Percentiles rank a stretch among this genome's conserved stretches.
Conservation (phyloP, 2,888 invertebrate genomes). For the Calameuta filiformis region DNA sequence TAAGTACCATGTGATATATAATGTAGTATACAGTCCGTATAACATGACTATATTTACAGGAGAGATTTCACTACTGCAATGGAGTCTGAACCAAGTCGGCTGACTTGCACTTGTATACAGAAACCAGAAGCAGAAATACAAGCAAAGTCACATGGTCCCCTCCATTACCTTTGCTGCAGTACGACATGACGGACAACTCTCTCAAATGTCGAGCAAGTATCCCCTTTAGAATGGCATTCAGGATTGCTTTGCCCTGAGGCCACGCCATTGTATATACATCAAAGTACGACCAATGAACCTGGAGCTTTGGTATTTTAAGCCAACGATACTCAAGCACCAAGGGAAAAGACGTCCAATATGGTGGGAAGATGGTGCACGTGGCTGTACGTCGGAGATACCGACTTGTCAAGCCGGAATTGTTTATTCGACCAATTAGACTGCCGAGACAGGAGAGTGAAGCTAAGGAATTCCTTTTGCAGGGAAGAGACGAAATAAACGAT, state of each 20-base stretch:
- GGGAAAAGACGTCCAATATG: not conserved
- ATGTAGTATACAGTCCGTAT: not conserved
- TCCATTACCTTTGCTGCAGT: not conserved
- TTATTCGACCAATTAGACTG: slow-evolving; percentile 18
- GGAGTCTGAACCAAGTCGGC: not conserved
- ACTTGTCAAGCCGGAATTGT: slow-evolving; percentile 2
- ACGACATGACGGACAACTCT: not conserved
- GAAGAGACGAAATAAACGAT: not conserved
- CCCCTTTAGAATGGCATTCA: not conserved
- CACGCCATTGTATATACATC: not conserved
- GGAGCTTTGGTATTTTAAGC: not conserved
- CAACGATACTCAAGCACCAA: not conserved
- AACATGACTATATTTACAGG: not conserved
- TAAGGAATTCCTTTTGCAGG: not conserved
- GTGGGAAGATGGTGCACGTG: not conserved
- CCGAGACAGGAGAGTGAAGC: not conserved
- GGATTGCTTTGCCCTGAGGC: not conserved
- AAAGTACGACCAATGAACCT: not conserved
- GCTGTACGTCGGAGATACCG: not conserved
- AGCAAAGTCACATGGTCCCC: not conserved
- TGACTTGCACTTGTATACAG: not conserved
- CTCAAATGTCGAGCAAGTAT: not conserved
- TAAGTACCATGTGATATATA: not conserved
- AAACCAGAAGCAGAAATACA: not conserved
- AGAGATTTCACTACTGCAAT: not conserved